These are phyloP conservation scores for Pherbina coryleti DNA, from an alignment of 2,888 invertebrate species.

Conservation along the genomic window DNA sequence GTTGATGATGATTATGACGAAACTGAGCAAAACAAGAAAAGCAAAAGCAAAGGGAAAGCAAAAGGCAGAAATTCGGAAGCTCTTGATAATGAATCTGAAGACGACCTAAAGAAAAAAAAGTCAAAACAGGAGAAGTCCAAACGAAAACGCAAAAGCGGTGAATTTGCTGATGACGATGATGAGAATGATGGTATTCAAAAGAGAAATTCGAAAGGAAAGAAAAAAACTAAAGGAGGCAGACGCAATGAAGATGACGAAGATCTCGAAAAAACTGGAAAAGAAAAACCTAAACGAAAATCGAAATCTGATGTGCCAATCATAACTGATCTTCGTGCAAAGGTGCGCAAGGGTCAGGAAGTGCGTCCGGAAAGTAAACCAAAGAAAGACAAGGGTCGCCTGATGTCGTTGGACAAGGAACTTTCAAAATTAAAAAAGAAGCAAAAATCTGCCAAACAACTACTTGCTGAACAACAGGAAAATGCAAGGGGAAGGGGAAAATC, in stretches of 20 bases:
- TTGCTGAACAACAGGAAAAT: background rate
- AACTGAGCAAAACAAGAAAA: slow-evolving; percentile 1
- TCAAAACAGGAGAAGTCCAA: background rate
- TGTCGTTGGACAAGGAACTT: background rate
- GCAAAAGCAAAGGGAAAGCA: background rate
- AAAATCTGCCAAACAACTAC: background rate
- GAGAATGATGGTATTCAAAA: background rate
- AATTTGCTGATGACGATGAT: background rate
- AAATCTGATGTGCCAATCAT: slow-evolving; percentile 32
- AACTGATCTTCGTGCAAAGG: slow-evolving; percentile 41
- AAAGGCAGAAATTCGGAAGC: background rate
- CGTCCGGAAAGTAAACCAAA: background rate
- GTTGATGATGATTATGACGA: background rate
- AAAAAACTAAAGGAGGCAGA: background rate
- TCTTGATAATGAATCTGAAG: background rate
- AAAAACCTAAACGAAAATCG: background rate
- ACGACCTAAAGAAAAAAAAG: background rate
- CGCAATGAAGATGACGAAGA: background rate
- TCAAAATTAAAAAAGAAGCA: slow-evolving; percentile 1
- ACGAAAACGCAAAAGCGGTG: background rate
- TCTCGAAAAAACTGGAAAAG: background rate
- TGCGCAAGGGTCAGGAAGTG: slow-evolving; percentile 37
- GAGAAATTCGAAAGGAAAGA: background rate
- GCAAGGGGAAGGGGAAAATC: background rate
- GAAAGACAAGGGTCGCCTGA: background rate